Evolutionary conservation across 2,113 vertebrate species (phyloP).

Genomic region (Rallus limicola): DNA sequence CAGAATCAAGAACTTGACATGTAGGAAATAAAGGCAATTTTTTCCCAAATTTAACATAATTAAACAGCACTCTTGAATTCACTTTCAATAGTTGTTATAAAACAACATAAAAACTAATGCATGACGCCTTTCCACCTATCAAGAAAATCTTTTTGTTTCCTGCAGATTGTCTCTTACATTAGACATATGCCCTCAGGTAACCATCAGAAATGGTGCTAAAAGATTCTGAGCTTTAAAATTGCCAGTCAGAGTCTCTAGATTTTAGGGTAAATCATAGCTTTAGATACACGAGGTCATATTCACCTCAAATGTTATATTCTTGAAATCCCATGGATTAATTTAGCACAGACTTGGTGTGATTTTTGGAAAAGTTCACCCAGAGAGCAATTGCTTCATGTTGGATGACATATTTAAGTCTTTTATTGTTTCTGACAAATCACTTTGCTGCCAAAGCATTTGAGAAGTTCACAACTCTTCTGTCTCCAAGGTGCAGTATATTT

Average conservation of each 20-base stretch:
- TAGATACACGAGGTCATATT: constrained; percentile 9
- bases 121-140: not conserved
- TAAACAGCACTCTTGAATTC: not conserved
- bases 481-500: not conserved
- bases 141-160: not conserved
- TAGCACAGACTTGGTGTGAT: not conserved
- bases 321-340: constrained; percentile 9
- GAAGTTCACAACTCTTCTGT: constrained; percentile 21
- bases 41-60: not conserved
- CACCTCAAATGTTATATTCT: not conserved
- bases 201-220: not conserved
- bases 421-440: constrained; percentile 13
- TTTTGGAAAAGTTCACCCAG: constrained; percentile 11
- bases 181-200: not conserved
- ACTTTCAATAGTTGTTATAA: not conserved
- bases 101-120: not conserved
- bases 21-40: not conserved
- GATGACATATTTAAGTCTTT: not conserved
- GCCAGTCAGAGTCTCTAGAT: not conserved
- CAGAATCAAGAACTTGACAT: not conserved
- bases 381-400: not conserved
- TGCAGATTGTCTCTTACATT: not conserved
- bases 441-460: not conserved
- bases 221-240: constrained; percentile 6
- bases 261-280: constrained; percentile 35